phyloP scores from a whole-genome alignment of 2,888 invertebrate species.

The Nebria brevicollis region DNA sequence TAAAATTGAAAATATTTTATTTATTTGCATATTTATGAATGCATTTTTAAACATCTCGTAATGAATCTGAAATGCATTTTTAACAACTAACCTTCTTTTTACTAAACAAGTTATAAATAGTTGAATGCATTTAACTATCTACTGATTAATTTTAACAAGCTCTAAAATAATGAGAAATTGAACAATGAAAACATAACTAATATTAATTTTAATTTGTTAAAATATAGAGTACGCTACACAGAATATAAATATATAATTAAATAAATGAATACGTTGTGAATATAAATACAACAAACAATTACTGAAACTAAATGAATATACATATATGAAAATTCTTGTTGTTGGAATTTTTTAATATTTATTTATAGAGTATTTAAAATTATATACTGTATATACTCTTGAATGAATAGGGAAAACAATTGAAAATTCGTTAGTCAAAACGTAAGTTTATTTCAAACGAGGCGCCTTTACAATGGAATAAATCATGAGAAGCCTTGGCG shows the following conservation, averaged over 20 bases:
- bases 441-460: background rate
- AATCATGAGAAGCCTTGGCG: slow-evolving; percentile 37
- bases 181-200: background rate
- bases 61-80: too few species aligned
- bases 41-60: too few species aligned
- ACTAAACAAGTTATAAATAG: too few species aligned
- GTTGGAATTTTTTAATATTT: too few species aligned
- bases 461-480: slow-evolving; percentile 27
- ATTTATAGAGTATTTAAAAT: too few species aligned
- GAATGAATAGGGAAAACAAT: too few species aligned
- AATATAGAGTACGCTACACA: background rate
- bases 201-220: background rate
- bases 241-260: background rate
- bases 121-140: too few species aligned
- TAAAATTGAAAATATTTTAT: too few species aligned
- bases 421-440: background rate
- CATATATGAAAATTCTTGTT: too few species aligned
- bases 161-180: background rate
- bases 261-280: background rate
- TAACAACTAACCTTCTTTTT: too few species aligned
- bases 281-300: slow-evolving; percentile 1
- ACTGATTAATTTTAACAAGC: background rate
- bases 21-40: too few species aligned
- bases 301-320: background rate
- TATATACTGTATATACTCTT: too few species aligned